Evolutionary conservation across 37 sponge, comb jelly and placozoan genomes (phyloP), one percentile per base, ranked within the genome.

Genomic region (Diacarnus erythraeanus): DNA sequence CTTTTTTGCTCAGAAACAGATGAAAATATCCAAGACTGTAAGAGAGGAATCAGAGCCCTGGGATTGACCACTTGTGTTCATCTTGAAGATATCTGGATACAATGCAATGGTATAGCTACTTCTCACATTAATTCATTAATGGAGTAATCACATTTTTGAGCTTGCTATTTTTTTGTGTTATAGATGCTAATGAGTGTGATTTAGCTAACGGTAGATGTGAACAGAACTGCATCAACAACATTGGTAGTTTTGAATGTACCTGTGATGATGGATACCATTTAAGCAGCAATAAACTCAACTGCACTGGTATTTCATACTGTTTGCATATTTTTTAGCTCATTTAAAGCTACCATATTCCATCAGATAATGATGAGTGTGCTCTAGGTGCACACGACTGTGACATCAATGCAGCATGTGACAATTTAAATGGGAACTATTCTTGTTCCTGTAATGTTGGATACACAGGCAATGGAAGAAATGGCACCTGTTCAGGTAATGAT

Each of bases 171-270:
- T 40, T 15, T 39, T 23, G 22, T 3, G 17, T 2, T 77, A 12
- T 36, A 85, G 86, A 85, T 74, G 68, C 78, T 12, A 64, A 85
- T 79, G 86, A 85, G 57, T 85, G 86, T 71, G 33, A 15, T 22
- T 1, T 3, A 1, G 33, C 23, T 29, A 78, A 73, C 74, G 79
- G 79, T 27, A 56, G 65, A 1, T 85, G 85, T 59, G 66, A 85
- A 51, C 79, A 85, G 25, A 64, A 21, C 54, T 85, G 85, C 36
- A 31, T 18, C 41, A 85, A 85, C 67, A 71, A 72, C 59, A 64
- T 38, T 29, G 85, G 85, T 17, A 78, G 79, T 68, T 85, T 77
- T 41, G 29, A 59, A 30, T 85, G 85, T 54, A 30, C 25, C 42
- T 85, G 85, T 67, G 10, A 37, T 9, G 31, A 20, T 40, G 71